phyloP scores from a whole-genome alignment of 2,888 invertebrate genomes.

The Homarus gammarus region DNA sequence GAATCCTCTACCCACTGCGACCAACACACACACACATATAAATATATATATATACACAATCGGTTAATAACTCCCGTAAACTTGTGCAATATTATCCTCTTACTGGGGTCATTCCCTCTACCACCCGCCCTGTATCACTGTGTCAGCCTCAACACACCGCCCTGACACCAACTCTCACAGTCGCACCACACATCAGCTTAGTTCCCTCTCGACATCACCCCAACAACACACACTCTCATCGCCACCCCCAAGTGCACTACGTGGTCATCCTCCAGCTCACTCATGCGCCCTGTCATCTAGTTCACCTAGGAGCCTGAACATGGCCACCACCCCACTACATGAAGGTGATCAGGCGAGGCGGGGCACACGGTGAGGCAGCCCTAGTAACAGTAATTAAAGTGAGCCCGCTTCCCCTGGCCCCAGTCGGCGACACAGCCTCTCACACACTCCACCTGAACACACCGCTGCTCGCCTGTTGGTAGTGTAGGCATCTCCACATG shows the following conservation, averaged over 20 bases:
- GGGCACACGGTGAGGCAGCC: not conserved
- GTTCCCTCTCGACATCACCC: not conserved
- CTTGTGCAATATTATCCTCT: not conserved
- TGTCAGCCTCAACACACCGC: not conserved
- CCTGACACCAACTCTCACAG: not conserved
- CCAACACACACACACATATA: slow-evolving; percentile 23
- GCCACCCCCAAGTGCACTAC: not conserved
- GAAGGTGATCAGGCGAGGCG: not conserved
- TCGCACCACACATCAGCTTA: not conserved
- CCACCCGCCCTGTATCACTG: not conserved
- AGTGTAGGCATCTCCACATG: not conserved
- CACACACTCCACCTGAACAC: not conserved
- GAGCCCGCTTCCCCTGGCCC: not conserved
- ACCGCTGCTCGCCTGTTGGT: too few relatives aligned
- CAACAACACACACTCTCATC: not conserved
- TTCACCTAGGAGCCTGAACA: not conserved
- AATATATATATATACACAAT: not conserved
- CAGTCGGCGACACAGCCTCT: not conserved
- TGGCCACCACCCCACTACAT: not conserved
- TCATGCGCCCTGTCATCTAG: not conserved
- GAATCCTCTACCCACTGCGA: too few relatives aligned
- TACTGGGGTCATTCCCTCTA: not conserved
- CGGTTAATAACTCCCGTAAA: too few relatives aligned
- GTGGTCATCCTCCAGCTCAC: not conserved
- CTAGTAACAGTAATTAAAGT: not conserved